phyloP scores from a whole-genome alignment of 1,140 invertebrate genomes.

The Drosophila tani region DNA sequence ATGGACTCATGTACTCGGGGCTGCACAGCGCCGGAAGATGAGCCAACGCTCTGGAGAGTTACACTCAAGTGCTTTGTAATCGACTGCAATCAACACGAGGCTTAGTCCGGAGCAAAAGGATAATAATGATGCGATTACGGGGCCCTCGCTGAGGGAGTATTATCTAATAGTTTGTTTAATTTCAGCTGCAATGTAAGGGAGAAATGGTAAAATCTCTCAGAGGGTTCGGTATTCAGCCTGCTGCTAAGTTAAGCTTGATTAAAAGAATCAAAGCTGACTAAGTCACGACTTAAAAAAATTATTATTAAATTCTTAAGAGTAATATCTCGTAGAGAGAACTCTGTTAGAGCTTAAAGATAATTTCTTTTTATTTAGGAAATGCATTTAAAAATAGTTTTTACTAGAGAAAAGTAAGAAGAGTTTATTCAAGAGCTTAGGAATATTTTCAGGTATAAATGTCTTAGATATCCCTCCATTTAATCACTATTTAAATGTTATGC shows the following conservation, averaged over 20 bases:
- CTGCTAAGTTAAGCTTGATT: no score
- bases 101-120: slow-evolving; percentile 25
- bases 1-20: slow-evolving; percentile 57
- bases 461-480: not conserved
- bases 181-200: not conserved
- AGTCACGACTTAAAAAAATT: not conserved
- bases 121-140: slow-evolving; percentile 19
- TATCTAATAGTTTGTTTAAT: slow-evolving; percentile 14
- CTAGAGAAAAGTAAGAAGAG: not conserved
- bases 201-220: not conserved
- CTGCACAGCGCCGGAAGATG: slow-evolving; percentile 8
- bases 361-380: not conserved
- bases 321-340: not conserved
- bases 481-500: not conserved
- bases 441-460: not conserved
- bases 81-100: slow-evolving; percentile 71
- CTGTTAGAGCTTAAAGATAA: not conserved
- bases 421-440: not conserved
- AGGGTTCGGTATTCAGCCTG: no score
- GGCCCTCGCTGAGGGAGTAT: slow-evolving; percentile 17
- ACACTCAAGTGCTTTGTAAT: slow-evolving; percentile 70
- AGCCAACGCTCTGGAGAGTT: slow-evolving; percentile 33
- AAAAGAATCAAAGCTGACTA: no score
- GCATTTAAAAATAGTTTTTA: no score
- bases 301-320: not conserved